Evolutionary conservation across 2,113 vertebrate genomes (phyloP).

Genomic region (Isurus oxyrinchus): DNA sequence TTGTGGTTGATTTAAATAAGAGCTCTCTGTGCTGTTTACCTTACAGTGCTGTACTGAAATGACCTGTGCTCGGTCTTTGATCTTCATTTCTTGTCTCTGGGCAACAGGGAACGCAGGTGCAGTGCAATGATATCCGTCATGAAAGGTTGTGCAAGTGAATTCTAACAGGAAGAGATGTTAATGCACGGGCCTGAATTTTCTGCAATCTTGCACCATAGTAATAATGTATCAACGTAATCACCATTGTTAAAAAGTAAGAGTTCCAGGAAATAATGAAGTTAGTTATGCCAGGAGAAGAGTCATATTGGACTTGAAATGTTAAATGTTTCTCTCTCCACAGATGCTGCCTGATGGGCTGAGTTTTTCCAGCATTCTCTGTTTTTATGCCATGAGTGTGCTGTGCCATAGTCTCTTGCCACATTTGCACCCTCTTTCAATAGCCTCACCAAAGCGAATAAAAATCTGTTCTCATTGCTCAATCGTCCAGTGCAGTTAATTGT

Average conservation of each 20-base stretch:
- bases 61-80: neutral
- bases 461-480: neutral
- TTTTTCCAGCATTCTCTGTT: too few relatives aligned
- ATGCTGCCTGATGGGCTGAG: too few relatives aligned
- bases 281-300: neutral
- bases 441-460: neutral
- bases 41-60: neutral
- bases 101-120: neutral
- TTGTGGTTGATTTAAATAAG: constrained; percentile 5
- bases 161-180: neutral
- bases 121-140: neutral
- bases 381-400: too few relatives aligned
- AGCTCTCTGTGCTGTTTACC: neutral
- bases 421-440: neutral
- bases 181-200: neutral
- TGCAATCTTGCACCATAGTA: neutral
- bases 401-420: neutral
- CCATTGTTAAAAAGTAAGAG: neutral
- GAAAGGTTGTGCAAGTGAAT: neutral
- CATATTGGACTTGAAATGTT: too few relatives aligned
- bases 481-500: neutral
- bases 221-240: neutral
- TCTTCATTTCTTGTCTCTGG: neutral
- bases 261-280: neutral
- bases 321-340: too few relatives aligned